These are phyloP conservation scores for Natator depressus DNA, from an alignment of 2,113 vertebrate species.

Conservation along the genomic window DNA sequence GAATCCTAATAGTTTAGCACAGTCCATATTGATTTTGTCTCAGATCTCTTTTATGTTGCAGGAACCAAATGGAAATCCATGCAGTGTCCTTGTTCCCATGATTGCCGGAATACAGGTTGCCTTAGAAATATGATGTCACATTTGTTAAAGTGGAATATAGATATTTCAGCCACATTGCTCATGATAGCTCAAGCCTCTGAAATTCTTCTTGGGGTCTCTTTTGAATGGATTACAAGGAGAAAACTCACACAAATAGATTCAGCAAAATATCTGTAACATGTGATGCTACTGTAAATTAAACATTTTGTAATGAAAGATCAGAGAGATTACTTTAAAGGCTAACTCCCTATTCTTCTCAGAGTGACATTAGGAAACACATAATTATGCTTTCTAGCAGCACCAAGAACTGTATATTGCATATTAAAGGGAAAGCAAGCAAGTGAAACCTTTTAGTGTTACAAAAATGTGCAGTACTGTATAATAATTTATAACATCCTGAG, in stretches of 20 bases:
- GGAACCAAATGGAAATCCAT: slow-evolving; percentile 59
- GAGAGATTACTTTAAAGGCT: slow-evolving; percentile 40
- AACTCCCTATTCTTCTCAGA: slow-evolving; percentile 20
- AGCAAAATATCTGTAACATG: slow-evolving; percentile 61
- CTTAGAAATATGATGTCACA: slow-evolving; percentile 45
- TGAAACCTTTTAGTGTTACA: background rate
- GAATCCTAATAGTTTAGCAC: background rate
- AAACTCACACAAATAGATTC: slow-evolving; percentile 22
- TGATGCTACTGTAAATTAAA: slow-evolving; percentile 58
- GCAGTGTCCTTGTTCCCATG: slow-evolving; percentile 9
- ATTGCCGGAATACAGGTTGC: slow-evolving; percentile 48
- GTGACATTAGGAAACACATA: slow-evolving; percentile 52
- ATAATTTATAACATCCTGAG: background rate
- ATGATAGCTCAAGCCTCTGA: background rate
- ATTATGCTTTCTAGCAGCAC: slow-evolving; percentile 5
- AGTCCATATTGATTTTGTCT: slow-evolving; percentile 44
- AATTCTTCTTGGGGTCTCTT: slow-evolving; percentile 30
- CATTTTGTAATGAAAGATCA: slow-evolving; percentile 49
- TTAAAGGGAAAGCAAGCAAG: slow-evolving; percentile 4
- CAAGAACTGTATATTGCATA: background rate
- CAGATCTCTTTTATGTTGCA: slow-evolving; percentile 25
- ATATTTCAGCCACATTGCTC: background rate
- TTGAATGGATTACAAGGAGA: background rate
- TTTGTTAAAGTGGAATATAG: background rate
- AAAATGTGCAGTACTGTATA: background rate